Evolutionary conservation across 2,113 vertebrate genomes (phyloP), one percentile per base, ranked within the genome.

Genomic region (Rana temporaria): DNA sequence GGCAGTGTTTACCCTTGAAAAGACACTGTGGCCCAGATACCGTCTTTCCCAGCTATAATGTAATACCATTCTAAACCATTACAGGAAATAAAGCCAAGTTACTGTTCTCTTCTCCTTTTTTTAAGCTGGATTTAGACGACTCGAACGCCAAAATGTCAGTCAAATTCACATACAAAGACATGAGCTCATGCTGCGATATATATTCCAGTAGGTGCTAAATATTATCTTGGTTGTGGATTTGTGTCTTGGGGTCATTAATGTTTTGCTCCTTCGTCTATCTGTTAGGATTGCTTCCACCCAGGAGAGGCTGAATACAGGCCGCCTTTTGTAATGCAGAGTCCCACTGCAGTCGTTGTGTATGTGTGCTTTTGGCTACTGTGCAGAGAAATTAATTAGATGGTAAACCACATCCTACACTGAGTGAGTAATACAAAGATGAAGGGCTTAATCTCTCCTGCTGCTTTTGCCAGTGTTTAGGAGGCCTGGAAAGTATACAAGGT

Each of bases 321-420:
- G 24, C 63, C 38, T 63, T 60, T 75, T 83, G 79, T 81, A 62
- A 55, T 55, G 20, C 22, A 56, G 15, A 22, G 68, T 30, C 55
- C 56, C 30, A 67, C 24, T 59, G 78, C 53, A 19, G 55, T 30
- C 22, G 26, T 68, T 75, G 69, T 78, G 42, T 67, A 59, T 26
- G 71, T 56, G 75, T 75, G 62, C 72, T 30, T 66, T 82, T 74
- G 80, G 80, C 70, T 82, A 34, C 80, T 63, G 62, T 68, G 69
- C 62, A 76, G 62, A 67, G 63, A 67, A 82, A 83, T 83, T 76
- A 83, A 83, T 83, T 56, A 83, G 71, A 76, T 83, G 71, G 81
- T 68, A 60, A 83, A 76, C 81, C 72, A 83, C 72, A 76, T 83
- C 81, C 81, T 83, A 76, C 53, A 76, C 30, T 68, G 56, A 74